A percentile compares a stretch with the other conserved stretches of the same genome.
Evolutionary conservation across 2,888 invertebrate species (phyloP).

Genomic region (Carcina quercana): DNA sequence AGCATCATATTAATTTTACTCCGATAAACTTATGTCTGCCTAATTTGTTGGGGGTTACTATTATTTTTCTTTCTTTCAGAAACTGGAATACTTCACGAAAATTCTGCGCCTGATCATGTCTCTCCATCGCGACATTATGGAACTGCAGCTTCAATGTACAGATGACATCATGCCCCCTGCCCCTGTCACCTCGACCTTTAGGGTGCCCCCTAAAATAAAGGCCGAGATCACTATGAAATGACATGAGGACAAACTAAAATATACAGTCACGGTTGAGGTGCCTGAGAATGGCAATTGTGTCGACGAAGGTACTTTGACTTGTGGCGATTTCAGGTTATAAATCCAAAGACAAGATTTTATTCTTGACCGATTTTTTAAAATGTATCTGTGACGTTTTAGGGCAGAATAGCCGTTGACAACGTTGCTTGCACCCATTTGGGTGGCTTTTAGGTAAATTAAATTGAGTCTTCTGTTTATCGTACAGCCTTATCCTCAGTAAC

Average conservation of each 20-base stretch:
- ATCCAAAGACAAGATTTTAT: too few relatives aligned
- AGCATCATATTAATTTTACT: neutral
- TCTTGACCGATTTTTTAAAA: too few relatives aligned
- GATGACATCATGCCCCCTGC: constrained; percentile 24
- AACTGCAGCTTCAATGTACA: constrained; percentile 46
- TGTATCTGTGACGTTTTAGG: too few relatives aligned
- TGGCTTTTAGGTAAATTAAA: too few relatives aligned
- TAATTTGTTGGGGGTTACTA: too few relatives aligned
- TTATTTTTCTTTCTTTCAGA: constrained; percentile 31
- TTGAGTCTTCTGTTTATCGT: too few relatives aligned
- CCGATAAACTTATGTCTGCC: neutral
- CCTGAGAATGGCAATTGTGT: constrained; percentile 19
- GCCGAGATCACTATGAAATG: constrained; percentile 60
- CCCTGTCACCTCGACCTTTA: constrained; percentile 26
- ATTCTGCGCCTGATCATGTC: constrained; percentile 62
- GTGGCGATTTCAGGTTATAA: constrained; percentile 15
- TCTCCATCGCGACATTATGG: constrained; percentile 57
- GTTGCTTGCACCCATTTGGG: too few relatives aligned
- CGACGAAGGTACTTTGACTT: constrained; percentile 13
- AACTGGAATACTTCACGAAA: constrained; percentile 63
- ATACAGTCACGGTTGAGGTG: constrained; percentile 31
- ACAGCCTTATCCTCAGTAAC: too few relatives aligned
- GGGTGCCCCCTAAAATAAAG: constrained; percentile 47
- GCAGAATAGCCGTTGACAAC: too few relatives aligned
- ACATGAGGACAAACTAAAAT: constrained; percentile 32